phyloP scores from a whole-genome alignment of 1,140 invertebrate species.

The Gonioctena quinquepunctata region DNA sequence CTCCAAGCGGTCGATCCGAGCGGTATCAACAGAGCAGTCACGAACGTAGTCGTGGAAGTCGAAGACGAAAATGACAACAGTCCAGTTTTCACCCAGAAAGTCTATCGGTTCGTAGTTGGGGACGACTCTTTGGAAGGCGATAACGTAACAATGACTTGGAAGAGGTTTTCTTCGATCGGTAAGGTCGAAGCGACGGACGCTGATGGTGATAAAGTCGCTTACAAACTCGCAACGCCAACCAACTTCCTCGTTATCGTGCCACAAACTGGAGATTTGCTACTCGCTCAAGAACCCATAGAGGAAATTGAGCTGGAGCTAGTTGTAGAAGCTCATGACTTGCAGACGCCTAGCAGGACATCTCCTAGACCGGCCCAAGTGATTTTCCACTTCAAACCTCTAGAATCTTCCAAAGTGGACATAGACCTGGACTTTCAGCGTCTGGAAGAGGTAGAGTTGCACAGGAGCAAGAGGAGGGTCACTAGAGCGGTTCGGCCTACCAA shows the following conservation, averaged over 20 bases:
- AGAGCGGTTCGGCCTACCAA: conserved; percentile 88
- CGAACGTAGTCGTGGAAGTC: conserved; percentile 73
- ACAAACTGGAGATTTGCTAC: conserved; percentile 85
- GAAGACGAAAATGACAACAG: conserved; percentile 90
- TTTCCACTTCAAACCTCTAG: conserved; percentile 71
- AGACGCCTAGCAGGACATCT: conserved; percentile 70
- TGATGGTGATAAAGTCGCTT: conserved; percentile 86
- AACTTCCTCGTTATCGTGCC: conserved; percentile 85
- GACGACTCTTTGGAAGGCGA: conserved; percentile 60
- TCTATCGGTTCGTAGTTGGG: conserved; percentile 77
- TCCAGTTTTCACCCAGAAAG: conserved; percentile 75
- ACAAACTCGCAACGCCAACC: conserved; percentile 75
- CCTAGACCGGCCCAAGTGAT: conserved; percentile 73
- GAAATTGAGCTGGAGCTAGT: conserved; percentile 69
- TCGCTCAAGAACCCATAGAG: conserved; percentile 73
- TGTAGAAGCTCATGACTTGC: conserved; percentile 81
- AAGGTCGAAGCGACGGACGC: conserved; percentile 81
- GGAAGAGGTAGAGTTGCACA: conserved; percentile 59
- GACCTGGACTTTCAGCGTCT: conserved; percentile 62
- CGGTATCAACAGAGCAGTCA: conserved; percentile 73
- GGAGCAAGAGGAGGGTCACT: conserved; percentile 80
- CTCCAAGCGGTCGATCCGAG: conserved; percentile 76
- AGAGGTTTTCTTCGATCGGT: conserved; percentile 78
- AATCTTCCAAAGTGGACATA: conserved; percentile 56
- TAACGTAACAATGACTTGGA: conserved; percentile 65